These are phyloP conservation scores for Euphydryas editha DNA, from an alignment of 2,888 invertebrate genomes.

Conservation along the genomic window DNA sequence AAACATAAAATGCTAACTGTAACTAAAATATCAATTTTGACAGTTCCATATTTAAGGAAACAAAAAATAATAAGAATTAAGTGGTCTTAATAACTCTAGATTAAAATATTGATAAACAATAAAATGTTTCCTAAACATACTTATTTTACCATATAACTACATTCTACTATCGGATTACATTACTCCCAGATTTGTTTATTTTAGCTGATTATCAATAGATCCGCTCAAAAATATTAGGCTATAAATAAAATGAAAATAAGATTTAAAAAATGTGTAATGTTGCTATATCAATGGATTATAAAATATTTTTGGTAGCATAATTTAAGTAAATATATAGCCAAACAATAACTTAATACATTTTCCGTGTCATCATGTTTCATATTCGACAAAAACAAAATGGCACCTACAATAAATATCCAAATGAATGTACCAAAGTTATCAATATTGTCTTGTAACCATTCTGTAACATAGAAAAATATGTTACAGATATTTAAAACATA, in stretches of 20 bases:
- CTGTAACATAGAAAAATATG: constrained; percentile 7
- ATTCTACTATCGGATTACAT: background rate
- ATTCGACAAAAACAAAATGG: constrained; percentile 23
- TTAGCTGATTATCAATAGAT: background rate
- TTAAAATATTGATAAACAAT: constrained; percentile 6
- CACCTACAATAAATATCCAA: constrained; percentile 35
- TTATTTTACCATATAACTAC: background rate
- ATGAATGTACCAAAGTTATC: constrained; percentile 28
- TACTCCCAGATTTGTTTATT: background rate
- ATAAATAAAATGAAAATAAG: background rate
- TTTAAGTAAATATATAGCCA: constrained; percentile 51
- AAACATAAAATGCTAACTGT: constrained; percentile 1
- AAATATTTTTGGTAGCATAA: constrained; percentile 21
- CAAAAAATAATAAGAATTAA: background rate
- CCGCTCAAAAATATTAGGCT: background rate
- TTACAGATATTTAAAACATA: constrained; percentile 11
- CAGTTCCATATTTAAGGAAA: background rate
- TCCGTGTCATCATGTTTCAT: constrained; percentile 26
- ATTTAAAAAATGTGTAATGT: constrained; percentile 20
- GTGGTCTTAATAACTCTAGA: constrained; percentile 6
- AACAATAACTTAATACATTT: constrained; percentile 45
- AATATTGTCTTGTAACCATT: constrained; percentile 14
- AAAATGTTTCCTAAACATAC: constrained; percentile 1
- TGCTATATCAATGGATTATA: constrained; percentile 34
- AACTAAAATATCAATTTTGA: background rate